These are phyloP conservation scores for Aphrophora alni DNA, from an alignment of 2,888 invertebrate species.

Conservation along the genomic window DNA sequence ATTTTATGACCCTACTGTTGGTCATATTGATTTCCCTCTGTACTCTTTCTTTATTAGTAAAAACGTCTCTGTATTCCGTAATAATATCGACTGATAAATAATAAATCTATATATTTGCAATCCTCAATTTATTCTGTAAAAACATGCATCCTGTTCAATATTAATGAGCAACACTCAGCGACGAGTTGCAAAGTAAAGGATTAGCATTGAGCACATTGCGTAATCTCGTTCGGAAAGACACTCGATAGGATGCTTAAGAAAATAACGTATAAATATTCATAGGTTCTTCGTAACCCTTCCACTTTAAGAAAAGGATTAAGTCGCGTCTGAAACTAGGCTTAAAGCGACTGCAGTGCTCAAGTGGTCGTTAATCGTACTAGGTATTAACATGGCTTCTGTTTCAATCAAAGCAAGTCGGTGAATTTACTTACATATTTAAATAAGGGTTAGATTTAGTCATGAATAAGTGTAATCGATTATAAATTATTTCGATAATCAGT, in stretches of 20 bases:
- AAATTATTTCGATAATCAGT: too few relatives aligned
- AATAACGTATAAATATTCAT: conserved; percentile 6
- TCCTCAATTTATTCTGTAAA: background rate
- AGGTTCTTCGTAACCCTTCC: background rate
- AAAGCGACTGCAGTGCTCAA: background rate
- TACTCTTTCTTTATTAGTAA: too few relatives aligned
- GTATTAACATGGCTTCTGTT: background rate
- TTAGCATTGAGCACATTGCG: background rate
- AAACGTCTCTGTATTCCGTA: too few relatives aligned
- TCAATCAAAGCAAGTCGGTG: background rate
- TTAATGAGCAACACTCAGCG: background rate
- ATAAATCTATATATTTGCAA: background rate
- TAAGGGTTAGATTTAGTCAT: too few relatives aligned
- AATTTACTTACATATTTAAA: background rate
- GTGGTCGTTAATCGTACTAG: background rate
- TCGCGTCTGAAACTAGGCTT: too few relatives aligned
- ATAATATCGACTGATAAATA: too few relatives aligned
- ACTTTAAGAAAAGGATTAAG: conserved; percentile 1
- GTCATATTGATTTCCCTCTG: too few relatives aligned
- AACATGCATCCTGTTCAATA: background rate
- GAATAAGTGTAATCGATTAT: too few relatives aligned
- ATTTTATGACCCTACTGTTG: too few relatives aligned
- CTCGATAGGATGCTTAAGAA: background rate
- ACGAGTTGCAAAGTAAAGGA: background rate
- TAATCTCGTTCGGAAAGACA: conserved; percentile 2